Base-by-base conservation (phyloP, 2,113 vertebrate genomes). In the Lagopus muta region DNA sequence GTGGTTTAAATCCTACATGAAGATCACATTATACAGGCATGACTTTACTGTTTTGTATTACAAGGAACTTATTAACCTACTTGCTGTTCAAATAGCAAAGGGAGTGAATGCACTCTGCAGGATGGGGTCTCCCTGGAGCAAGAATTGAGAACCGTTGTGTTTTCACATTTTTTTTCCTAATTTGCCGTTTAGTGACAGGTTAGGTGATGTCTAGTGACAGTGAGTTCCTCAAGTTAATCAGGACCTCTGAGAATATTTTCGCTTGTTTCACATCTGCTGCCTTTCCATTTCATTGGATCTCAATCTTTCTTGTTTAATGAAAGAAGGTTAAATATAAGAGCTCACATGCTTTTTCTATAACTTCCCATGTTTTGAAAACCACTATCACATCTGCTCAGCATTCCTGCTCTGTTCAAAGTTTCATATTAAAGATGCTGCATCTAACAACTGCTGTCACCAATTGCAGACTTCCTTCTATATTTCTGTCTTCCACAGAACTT, bases 361-460 rank as follows among this genome's bases (percentile, higher is more conserved):
- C 21, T 83, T 88, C 25, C 11, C 60, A 24, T 73, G 32, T 78
- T 95, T 94, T 81, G 28, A 38, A 92, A 95, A 36, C 43, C 85
- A 47, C 21, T 20, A 36, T 47, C 42, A 55, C 69, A 86, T 90
- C 79, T 90, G 72, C 40, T 69, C 27, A 62, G 6, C 30, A 32
- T 85, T 73, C 57, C 34, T 76, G 10, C 8, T 81, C n/a, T 72
- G 47, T 78, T 75, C 64, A 82, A 2, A 22, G 2, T 47, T 93
- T 64, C 2, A 0, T 82, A 30, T 0, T 3, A 61, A 92, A 80
- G n/a, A 45, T 36, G 24, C 3, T 85, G 60, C 24, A 28, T 82
- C 12, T 82, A 34, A 45, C 6, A 65, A 47, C 20, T 18, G 32
- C 10, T 67, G 38, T 71, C 28, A 43, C 6, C 28, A 36, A 10